These are phyloP conservation scores for Sesamia inferens DNA, from an alignment of 2,888 invertebrate species.

Conservation along the genomic window DNA sequence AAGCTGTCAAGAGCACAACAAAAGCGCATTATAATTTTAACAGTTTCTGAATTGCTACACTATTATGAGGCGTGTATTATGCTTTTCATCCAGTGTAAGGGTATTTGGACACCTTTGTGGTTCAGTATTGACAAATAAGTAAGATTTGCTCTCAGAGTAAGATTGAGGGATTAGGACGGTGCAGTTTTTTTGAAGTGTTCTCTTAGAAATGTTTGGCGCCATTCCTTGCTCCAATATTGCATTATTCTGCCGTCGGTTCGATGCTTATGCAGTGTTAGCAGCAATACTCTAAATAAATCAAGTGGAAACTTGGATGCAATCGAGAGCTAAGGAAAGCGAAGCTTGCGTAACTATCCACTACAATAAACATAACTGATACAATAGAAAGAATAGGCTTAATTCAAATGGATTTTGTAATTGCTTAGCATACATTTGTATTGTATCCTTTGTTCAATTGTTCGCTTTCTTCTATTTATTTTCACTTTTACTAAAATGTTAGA, in stretches of 20 bases:
- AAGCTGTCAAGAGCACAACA: slow-evolving; percentile 87
- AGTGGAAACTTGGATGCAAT: slow-evolving; percentile 81
- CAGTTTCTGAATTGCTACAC: slow-evolving; percentile 87
- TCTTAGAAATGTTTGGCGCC: slow-evolving; percentile 82
- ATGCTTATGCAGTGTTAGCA: slow-evolving; percentile 73
- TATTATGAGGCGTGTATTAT: slow-evolving; percentile 89
- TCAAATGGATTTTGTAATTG: slow-evolving; percentile 64
- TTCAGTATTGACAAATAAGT: slow-evolving; percentile 89
- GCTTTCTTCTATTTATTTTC: slow-evolving; percentile 63
- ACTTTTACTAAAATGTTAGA: slow-evolving; percentile 60
- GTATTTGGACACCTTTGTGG: slow-evolving; percentile 89
- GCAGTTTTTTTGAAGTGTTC: slow-evolving; percentile 75
- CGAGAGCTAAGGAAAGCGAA: slow-evolving; percentile 74
- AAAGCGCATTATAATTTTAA: slow-evolving; percentile 89
- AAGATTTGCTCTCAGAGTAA: slow-evolving; percentile 86
- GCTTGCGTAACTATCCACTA: slow-evolving; percentile 81
- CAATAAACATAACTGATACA: slow-evolving; percentile 72
- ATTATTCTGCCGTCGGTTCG: slow-evolving; percentile 78
- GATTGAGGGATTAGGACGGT: slow-evolving; percentile 87
- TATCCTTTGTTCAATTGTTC: slow-evolving; percentile 60
- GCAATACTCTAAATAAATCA: slow-evolving; percentile 83
- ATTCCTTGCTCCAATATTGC: slow-evolving; percentile 79
- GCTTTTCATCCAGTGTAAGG: slow-evolving; percentile 85
- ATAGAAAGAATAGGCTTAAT: slow-evolving; percentile 72
- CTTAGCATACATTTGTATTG: slow-evolving; percentile 53